Evolutionary conservation across 2,888 invertebrate genomes (phyloP), one percentile per base, ranked within the genome.

Genomic region (Metacarcinus magister): DNA sequence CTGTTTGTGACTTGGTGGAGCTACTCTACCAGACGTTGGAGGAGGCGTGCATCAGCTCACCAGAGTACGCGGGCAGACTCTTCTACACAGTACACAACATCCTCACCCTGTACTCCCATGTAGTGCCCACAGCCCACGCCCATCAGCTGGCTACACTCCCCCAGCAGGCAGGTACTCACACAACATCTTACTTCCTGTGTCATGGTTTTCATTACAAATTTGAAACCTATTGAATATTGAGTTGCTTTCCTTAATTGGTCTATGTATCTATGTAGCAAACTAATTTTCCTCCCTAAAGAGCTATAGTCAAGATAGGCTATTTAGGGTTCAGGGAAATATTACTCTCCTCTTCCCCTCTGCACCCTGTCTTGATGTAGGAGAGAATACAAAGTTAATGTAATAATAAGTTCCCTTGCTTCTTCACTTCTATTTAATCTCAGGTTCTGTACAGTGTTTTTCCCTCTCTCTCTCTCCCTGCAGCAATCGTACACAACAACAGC

Each of bases 401-500:
- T 39, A 39, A 39, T 39, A 39, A 39, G 39, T 39, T 39, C 0
- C 39, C 0, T 1, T 39, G 0, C 39, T 39, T 2, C 39, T 39
- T 39, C 2, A 39, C 2, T 39, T 39, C 0, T 39, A 2, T 39
- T 39, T 39, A 1, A 39, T 39, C 39, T 39, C 39, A 39, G 39
- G 39, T 39, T 39, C 39, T 39, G 39, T 39, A 39, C 39, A 39
- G 2, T 39, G 39, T 39, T 39, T 39, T 23, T 13, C n/a, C n/a
- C 23, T 75, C 0, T 8, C 28, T 48, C 46, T 89, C 23, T 46
- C 96, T 92, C 91, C 95, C 5, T 90, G 16, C 97, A 98, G 99
- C 99, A 8, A 97, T 99, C 46, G 99, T 99, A 97, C 98, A 99
- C 98, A 99, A 99, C 98, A 99, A 99, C 97, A 99, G 99, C 97